Evolutionary conservation across 2,797 vertebrate genomes (phyloP).

Genomic region (Tachyglossus aculeatus): DNA sequence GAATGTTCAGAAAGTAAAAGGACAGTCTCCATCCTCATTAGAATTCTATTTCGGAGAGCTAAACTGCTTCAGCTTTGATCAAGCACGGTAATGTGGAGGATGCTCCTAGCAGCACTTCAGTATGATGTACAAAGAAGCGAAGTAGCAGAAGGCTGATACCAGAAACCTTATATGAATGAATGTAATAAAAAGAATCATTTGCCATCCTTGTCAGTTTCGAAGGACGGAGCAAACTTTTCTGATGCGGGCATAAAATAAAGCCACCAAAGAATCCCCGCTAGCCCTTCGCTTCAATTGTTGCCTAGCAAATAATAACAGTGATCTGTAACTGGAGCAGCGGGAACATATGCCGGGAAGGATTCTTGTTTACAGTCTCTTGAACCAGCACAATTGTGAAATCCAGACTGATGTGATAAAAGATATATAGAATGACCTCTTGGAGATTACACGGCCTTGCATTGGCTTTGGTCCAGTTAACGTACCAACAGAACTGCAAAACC

Average conservation of each 20-base stretch:
- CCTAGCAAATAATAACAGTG: constrained; percentile 26
- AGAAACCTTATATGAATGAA: constrained; percentile 19
- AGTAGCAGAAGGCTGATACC: constrained; percentile 21
- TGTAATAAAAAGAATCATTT: constrained; percentile 10
- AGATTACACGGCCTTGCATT: constrained; percentile 18
- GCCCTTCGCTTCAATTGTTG: constrained; percentile 5
- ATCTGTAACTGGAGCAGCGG: not conserved
- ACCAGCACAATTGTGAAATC: constrained; percentile 17
- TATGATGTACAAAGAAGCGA: constrained; percentile 18
- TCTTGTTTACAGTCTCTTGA: constrained; percentile 23
- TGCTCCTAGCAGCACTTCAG: constrained; percentile 45
- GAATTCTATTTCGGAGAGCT: constrained; percentile 51
- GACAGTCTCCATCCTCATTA: constrained; percentile 31
- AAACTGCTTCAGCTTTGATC: constrained; percentile 57
- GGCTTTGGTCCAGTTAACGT: constrained; percentile 17
- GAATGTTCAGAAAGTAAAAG: constrained; percentile 61
- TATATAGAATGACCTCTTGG: constrained; percentile 23
- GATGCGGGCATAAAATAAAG: constrained; percentile 1
- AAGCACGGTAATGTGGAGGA: constrained; percentile 39
- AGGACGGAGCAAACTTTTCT: constrained; percentile 53
- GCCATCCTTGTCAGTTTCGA: not conserved
- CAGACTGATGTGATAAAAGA: constrained; percentile 28
- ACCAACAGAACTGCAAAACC: constrained; percentile 40
- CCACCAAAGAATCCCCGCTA: not conserved
- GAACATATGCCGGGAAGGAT: constrained; percentile 9